Base-by-base conservation (phyloP, 2,888 invertebrate species). In the Syrista parreyssii region DNA sequence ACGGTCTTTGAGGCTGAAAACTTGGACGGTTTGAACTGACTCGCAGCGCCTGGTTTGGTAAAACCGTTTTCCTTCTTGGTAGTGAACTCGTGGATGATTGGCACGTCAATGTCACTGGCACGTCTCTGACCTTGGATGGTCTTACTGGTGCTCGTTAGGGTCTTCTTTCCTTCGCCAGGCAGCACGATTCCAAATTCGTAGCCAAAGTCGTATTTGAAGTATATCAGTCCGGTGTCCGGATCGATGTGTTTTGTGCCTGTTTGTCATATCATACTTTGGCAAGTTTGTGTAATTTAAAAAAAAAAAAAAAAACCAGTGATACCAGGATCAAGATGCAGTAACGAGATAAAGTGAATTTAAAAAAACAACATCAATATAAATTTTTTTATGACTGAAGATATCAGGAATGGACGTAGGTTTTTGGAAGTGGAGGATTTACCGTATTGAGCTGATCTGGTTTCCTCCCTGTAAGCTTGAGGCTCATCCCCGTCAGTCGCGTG, bases 121-220 rank as follows among this genome's bases (percentile, higher is more conserved):
- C 93, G 89, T 84, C 93, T 93, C 4, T 94, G 94, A 30, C 93
- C 93, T 85, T 92, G 92, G 36, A 93, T 92, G 1, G 91, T 92
- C 86, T 92, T 93, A 85, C 90, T 91, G 33, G 92, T 79, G 74
- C 88, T 86, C 79, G 85, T 79, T 89, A 80, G 90, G 74, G 86
- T 85, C 80, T 92, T 92, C 88, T 93, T 93, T 83, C 94, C 93
- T 89, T 95, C 94, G 75, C 95, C 95, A 71, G 96, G 95, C 75
- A 95, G 92, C 74, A 95, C 93, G 82, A 96, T 94, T 80, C 96
- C 96, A 88, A 96, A 96, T 90, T 96, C 96, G 91, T 96, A 96
- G 85, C 96, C 96, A 88, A 96, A 96, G 92, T 96, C 96, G 90
- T 96, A 96, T 92, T 96, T 96, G 93, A 96, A 96, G 92, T 96